Percentiles rank a stretch among this genome's conserved stretches.
Evolutionary conservation across 2,797 vertebrate species (phyloP).

Genomic region (Oceanodroma leucorhoa): DNA sequence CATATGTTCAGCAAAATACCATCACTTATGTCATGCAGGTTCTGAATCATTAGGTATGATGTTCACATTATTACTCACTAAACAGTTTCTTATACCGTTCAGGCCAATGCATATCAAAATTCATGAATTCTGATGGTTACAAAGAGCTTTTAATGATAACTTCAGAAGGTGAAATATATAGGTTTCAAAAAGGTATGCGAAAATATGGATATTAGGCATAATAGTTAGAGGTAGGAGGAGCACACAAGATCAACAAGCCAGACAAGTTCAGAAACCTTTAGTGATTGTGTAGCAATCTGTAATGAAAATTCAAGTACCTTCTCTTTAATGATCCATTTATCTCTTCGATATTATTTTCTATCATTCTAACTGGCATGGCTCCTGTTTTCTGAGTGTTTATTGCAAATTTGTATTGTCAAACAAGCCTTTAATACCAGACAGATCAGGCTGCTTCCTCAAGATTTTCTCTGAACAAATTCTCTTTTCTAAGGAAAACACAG

Average conservation of each 20-base stretch:
- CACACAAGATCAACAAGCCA: constrained; percentile 50
- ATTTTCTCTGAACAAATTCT: constrained; percentile 1
- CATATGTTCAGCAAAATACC: constrained; percentile 58
- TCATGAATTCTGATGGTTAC: constrained; percentile 57
- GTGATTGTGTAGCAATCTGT: constrained; percentile 47
- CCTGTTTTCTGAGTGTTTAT: constrained; percentile 52
- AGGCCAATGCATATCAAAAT: constrained; percentile 58
- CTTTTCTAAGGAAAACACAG: constrained; percentile 1
- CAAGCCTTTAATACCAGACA: constrained; percentile 49
- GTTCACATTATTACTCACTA: constrained; percentile 56
- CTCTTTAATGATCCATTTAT: constrained; percentile 64
- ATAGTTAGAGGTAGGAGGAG: constrained; percentile 39
- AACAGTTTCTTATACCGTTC: constrained; percentile 11
- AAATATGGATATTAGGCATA: constrained; percentile 61
- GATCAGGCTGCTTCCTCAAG: constrained; percentile 28
- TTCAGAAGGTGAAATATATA: constrained; percentile 54
- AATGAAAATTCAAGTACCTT: constrained; percentile 66
- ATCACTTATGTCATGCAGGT: constrained; percentile 38
- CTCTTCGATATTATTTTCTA: constrained; percentile 60
- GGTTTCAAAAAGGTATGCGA: constrained; percentile 45
- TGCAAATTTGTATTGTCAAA: constrained; percentile 65
- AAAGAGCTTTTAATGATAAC: constrained; percentile 55
- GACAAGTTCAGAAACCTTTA: constrained; percentile 66
- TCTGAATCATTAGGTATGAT: constrained; percentile 68
- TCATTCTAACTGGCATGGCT: constrained; percentile 44